Evolutionary conservation across 2,888 invertebrate genomes (phyloP), one percentile per base, ranked within the genome.

Genomic region (Drosophila meridiana): DNA sequence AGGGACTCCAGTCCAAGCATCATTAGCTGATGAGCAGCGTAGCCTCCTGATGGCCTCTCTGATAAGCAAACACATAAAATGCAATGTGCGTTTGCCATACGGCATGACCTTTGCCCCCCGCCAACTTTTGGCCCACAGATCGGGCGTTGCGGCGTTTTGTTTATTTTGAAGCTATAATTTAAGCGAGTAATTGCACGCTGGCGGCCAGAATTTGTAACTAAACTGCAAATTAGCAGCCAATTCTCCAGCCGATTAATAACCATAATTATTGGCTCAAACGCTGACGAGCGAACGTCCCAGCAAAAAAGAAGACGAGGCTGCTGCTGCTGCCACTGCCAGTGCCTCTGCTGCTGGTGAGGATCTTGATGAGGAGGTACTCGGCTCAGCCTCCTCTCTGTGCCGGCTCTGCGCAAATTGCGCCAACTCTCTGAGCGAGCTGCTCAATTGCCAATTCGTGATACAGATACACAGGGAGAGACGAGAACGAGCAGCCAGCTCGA

Each of bases 191-290:
- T 94, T 94, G 94, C 93, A 94, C 93, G 94, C 94, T 94, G 93
- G 92, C 92, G 94, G 94, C 94, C 93, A 93, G 94, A 94, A 94
- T 94, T 94, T 94, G 94, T 94, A 94, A 94, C 94, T 94, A 94
- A 94, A 94, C 94, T 94, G 94, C 93, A 94, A 94, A 94, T 94
- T 94, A 94, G 94, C 94, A 94, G 94, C 93, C 94, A 94, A 94
- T 94, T 94, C 94, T 93, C 94, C 94, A 94, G 94, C 93, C 94
- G 94, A 93, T 94, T 94, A 93, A 93, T 93, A 92, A 93, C 93
- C 93, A 93, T 93, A 93, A 93, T 93, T 93, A 93, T 90, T 91
- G 87, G 82, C 91, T 92, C 92, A 91, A 90, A 83, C 82, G 88
- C 90, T 87, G 91, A 88, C 91, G 88, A 91, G 82, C 83, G 83